Evolutionary conservation across 2,888 invertebrate genomes (phyloP).

Genomic region (Netelia melanura): DNA sequence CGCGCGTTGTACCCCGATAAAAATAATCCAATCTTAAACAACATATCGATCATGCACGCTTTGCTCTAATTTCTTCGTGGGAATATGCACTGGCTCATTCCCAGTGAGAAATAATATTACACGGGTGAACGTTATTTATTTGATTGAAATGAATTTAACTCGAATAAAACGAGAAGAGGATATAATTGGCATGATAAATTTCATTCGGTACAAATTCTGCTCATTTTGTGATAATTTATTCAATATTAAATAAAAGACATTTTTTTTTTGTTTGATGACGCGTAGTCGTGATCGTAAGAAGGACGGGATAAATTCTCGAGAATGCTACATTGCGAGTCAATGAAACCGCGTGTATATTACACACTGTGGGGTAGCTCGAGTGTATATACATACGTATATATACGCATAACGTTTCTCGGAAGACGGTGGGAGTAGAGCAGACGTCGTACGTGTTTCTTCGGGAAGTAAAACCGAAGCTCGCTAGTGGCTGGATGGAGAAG

Average conservation of each 20-base stretch:
- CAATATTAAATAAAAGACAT: neutral
- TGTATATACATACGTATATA: conserved; percentile 9
- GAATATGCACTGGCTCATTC: neutral
- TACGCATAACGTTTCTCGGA: conserved; percentile 36
- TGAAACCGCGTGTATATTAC: conserved; percentile 18
- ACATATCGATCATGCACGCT: neutral
- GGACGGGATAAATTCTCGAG: conserved; percentile 1
- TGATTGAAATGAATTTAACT: neutral
- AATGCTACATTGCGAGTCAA: conserved; percentile 36
- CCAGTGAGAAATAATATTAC: too few relatives aligned
- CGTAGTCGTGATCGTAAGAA: neutral
- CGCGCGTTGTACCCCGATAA: neutral
- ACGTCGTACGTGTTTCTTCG: conserved; percentile 31
- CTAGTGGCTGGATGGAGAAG: conserved; percentile 16
- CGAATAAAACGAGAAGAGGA: neutral
- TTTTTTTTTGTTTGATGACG: neutral
- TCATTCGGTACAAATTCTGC: neutral
- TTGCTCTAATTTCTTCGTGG: neutral
- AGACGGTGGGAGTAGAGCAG: conserved; percentile 35
- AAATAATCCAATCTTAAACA: neutral
- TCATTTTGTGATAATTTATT: neutral
- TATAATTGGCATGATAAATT: neutral
- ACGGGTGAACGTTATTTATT: neutral
- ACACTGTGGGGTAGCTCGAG: conserved; percentile 9
- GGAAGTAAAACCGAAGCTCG: conserved; percentile 41